Conservation (phyloP, 2,888 invertebrate genomes). For the Stenoptilia bipunctidactyla region DNA sequence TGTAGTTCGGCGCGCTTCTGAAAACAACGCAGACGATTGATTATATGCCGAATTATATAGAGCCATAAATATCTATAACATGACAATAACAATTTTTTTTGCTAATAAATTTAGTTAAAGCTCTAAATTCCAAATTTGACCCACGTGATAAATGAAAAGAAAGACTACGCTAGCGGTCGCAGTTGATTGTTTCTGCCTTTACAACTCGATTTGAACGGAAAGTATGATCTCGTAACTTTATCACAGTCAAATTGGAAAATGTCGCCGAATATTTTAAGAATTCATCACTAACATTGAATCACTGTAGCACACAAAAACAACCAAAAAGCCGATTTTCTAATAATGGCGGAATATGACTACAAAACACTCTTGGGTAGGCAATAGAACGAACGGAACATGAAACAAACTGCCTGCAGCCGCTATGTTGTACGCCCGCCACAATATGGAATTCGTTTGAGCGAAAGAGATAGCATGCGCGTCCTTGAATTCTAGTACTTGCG, state of each 20-base stretch:
- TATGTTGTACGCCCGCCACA: slow-evolving; percentile 23
- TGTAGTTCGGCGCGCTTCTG: slow-evolving; percentile 54
- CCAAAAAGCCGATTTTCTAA: slow-evolving; percentile 35
- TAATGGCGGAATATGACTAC: slow-evolving; percentile 63
- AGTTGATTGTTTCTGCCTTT: slow-evolving; percentile 57
- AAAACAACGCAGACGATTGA: slow-evolving; percentile 46
- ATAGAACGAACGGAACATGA: slow-evolving; percentile 16
- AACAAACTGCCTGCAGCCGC: neutral
- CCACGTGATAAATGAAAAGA: slow-evolving; percentile 68
- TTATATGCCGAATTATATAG: slow-evolving; percentile 37
- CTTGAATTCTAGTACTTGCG: slow-evolving; percentile 53
- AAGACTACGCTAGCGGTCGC: slow-evolving; percentile 56
- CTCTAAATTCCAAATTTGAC: slow-evolving; percentile 52
- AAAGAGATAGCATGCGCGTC: slow-evolving; percentile 42
- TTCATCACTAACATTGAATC: neutral
- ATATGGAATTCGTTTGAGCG: slow-evolving; percentile 18
- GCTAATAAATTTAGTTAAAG: neutral
- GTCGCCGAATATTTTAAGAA: no score
- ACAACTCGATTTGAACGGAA: slow-evolving; percentile 41
- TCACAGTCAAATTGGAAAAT: no score
- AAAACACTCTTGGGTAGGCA: slow-evolving; percentile 44
- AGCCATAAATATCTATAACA: neutral
- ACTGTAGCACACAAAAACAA: slow-evolving; percentile 19
- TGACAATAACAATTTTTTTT: slow-evolving; percentile 9
- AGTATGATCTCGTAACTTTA: no score